These are phyloP conservation scores for Eurytoma adleriae DNA, from an alignment of 2,888 invertebrate species.

Conservation along the genomic window DNA sequence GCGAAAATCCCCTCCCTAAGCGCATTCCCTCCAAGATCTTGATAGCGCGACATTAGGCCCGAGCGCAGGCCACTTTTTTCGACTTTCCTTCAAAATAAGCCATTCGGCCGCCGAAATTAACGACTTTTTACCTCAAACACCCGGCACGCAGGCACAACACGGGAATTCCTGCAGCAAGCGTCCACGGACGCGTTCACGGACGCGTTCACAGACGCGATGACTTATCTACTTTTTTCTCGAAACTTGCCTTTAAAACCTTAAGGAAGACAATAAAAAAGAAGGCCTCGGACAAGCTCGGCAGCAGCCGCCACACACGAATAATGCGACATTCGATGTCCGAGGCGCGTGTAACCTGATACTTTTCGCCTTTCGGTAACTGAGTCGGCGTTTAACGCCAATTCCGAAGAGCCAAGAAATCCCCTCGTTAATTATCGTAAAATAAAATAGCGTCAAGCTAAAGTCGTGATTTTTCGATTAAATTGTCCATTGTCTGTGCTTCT, in stretches of 20 bases:
- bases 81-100: constrained; percentile 56
- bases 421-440: constrained; percentile 41
- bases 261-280: constrained; percentile 45
- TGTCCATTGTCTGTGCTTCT: neutral
- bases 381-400: constrained; percentile 52
- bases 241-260: constrained; percentile 22
- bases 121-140: constrained; percentile 46
- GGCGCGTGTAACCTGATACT: constrained; percentile 53
- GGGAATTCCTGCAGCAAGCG: constrained; percentile 38
- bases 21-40: constrained; percentile 6
- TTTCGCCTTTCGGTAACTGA: constrained; percentile 49
- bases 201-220: too few species aligned
- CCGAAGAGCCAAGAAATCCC: neutral
- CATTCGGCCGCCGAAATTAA: constrained; percentile 52
- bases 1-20: constrained; percentile 47
- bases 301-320: constrained; percentile 42
- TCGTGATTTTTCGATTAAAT: neutral
- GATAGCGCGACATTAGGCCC: neutral
- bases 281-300: constrained; percentile 13
- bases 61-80: constrained; percentile 37
- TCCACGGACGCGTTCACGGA: too few species aligned
- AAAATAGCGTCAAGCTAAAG: too few species aligned
- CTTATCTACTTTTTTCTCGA: constrained; percentile 51
- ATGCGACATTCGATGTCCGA: constrained; percentile 46
- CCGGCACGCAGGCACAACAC: neutral